These are phyloP conservation scores for Manis pentadactyla DNA, from an alignment of 2,797 vertebrate genomes.

Conservation along the genomic window DNA sequence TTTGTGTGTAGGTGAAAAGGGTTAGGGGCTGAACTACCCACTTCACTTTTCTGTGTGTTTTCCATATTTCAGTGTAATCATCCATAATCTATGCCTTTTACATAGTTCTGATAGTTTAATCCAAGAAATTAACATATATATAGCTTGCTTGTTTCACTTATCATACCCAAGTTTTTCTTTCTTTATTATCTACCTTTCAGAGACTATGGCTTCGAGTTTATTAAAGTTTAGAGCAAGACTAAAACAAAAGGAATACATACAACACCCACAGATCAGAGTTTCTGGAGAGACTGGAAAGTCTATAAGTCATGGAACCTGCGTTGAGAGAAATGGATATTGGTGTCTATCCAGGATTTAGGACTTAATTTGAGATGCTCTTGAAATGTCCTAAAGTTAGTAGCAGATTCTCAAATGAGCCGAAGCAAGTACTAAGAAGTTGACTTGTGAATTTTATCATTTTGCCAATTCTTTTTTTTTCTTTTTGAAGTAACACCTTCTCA, in stretches of 20 bases:
- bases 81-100: not conserved
- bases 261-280: not conserved
- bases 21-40: not conserved
- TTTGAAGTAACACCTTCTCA: not conserved
- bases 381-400: not conserved
- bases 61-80: not conserved
- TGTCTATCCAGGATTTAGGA: not conserved
- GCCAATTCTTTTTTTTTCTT: not conserved
- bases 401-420: constrained; percentile 2
- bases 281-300: not conserved
- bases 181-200: not conserved
- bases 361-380: not conserved
- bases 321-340: constrained; percentile 24
- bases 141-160: not conserved
- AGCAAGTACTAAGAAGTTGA: not conserved
- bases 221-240: not conserved
- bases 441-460: constrained; percentile 7
- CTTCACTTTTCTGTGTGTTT: not conserved
- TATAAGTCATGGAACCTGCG: not conserved
- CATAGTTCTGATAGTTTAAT: not conserved
- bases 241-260: not conserved
- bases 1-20: not conserved
- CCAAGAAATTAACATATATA: not conserved
- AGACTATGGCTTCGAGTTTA: not conserved
- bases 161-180: not conserved